Percentiles rank a stretch among this genome's conserved stretches.
Conservation (phyloP, 2,888 invertebrate genomes). For the Thecocarcelia acutangulata region DNA sequence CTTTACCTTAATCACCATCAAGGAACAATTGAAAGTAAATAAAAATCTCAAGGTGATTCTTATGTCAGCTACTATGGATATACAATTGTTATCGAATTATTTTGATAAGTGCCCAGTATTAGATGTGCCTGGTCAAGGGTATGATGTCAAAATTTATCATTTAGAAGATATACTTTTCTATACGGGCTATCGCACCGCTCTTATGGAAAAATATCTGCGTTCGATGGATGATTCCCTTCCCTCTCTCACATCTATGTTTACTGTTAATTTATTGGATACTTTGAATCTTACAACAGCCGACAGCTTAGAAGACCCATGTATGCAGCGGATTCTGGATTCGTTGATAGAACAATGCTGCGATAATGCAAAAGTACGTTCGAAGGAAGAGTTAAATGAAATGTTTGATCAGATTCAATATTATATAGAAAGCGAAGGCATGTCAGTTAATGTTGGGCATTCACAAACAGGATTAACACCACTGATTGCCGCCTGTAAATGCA, state of each 20-base stretch:
- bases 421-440: constrained; percentile 89
- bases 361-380: constrained; percentile 26
- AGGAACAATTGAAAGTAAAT: constrained; percentile 87
- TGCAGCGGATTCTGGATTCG: constrained; percentile 82
- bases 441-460: constrained; percentile 87
- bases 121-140: constrained; percentile 88
- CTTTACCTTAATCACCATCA: constrained; percentile 92
- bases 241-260: constrained; percentile 44
- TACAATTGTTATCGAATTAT: constrained; percentile 89
- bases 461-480: constrained; percentile 85
- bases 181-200: constrained; percentile 76
- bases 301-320: constrained; percentile 79
- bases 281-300: constrained; percentile 43
- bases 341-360: constrained; percentile 74
- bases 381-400: constrained; percentile 84
- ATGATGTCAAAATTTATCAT: constrained; percentile 88
- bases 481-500: constrained; percentile 90
- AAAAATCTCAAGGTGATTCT: constrained; percentile 90
- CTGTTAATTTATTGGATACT: constrained; percentile 43
- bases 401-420: constrained; percentile 90
- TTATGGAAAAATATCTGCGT: constrained; percentile 74
- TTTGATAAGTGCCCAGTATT: constrained; percentile 91
- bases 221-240: constrained; percentile 65
- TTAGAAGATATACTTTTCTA: constrained; percentile 90
- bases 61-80: constrained; percentile 97